Conservation (phyloP, 2,888 invertebrate genomes). For the Notodonta ziczac region DNA sequence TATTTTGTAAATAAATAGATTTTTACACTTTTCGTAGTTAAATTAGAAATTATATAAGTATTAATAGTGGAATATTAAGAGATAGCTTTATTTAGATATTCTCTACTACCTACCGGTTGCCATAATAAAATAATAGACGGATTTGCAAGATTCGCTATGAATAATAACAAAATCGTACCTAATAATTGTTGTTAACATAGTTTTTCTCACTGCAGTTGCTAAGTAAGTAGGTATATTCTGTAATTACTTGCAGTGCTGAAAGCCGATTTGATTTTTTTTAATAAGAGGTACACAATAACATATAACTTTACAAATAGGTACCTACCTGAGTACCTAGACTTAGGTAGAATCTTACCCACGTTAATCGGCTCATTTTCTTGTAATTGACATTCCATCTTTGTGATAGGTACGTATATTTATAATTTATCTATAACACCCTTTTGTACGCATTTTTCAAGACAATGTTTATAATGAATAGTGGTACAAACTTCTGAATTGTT, state of each 20-base stretch:
- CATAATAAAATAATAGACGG: slow-evolving; percentile 57
- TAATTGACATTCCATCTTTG: slow-evolving; percentile 51
- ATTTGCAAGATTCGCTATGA: slow-evolving; percentile 34
- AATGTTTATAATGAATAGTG: slow-evolving; percentile 50
- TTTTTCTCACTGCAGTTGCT: too few relatives aligned
- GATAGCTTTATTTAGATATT: slow-evolving; percentile 78
- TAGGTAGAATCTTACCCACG: too few relatives aligned
- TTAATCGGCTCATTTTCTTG: too few relatives aligned
- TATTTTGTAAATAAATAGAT: slow-evolving; percentile 82
- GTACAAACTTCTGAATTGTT: slow-evolving; percentile 68
- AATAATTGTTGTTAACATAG: too few relatives aligned
- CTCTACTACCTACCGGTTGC: slow-evolving; percentile 67
- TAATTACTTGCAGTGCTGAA: too few relatives aligned
- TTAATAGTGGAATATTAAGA: slow-evolving; percentile 58
- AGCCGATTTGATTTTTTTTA: too few relatives aligned
- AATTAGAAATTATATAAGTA: slow-evolving; percentile 44
- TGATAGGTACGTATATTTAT: slow-evolving; percentile 24
- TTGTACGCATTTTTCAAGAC: slow-evolving; percentile 41
- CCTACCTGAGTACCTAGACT: too few relatives aligned
- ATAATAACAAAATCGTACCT: neutral
- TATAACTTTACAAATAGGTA: too few relatives aligned
- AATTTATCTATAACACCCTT: slow-evolving; percentile 21
- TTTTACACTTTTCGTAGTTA: slow-evolving; percentile 75
- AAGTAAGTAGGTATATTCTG: too few relatives aligned
- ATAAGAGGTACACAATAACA: too few relatives aligned